phyloP scores from a whole-genome alignment of 2,113 vertebrate genomes.

The Felis catus region DNA sequence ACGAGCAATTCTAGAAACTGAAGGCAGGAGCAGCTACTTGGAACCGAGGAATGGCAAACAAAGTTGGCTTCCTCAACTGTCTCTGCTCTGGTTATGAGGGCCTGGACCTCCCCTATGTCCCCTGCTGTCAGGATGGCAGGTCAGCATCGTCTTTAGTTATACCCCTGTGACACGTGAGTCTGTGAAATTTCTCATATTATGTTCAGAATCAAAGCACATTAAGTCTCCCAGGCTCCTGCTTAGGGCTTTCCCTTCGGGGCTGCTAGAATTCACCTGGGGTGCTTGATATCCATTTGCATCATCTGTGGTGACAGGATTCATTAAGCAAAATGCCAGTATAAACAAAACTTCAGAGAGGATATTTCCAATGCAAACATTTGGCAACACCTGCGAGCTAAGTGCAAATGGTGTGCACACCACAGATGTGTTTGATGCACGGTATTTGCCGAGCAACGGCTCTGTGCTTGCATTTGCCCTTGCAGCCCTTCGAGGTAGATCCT shows the following conservation, averaged over 20 bases:
- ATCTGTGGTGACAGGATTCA: neutral
- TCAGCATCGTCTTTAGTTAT: neutral
- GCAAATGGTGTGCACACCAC: neutral
- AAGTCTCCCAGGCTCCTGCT: accelerated
- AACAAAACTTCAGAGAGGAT: neutral
- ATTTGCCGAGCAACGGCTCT: neutral
- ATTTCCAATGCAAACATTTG: neutral
- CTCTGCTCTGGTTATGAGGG: neutral
- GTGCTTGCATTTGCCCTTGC: neutral
- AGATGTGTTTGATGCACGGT: neutral
- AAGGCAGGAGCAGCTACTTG: neutral
- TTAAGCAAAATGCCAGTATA: neutral
- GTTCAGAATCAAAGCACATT: neutral
- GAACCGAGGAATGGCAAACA: neutral
- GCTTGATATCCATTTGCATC: neutral
- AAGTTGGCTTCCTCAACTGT: neutral
- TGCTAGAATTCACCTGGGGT: neutral
- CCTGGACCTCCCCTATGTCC: neutral
- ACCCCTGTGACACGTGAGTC: neutral
- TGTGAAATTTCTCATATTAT: neutral
- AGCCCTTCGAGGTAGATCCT: neutral
- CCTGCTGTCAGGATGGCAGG: too few species aligned
- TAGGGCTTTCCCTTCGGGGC: neutral
- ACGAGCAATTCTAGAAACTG: neutral
- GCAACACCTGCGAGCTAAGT: too few species aligned